These are phyloP conservation scores for Cryptosula pallasiana DNA, from an alignment of 2,888 invertebrate species.

Conservation along the genomic window DNA sequence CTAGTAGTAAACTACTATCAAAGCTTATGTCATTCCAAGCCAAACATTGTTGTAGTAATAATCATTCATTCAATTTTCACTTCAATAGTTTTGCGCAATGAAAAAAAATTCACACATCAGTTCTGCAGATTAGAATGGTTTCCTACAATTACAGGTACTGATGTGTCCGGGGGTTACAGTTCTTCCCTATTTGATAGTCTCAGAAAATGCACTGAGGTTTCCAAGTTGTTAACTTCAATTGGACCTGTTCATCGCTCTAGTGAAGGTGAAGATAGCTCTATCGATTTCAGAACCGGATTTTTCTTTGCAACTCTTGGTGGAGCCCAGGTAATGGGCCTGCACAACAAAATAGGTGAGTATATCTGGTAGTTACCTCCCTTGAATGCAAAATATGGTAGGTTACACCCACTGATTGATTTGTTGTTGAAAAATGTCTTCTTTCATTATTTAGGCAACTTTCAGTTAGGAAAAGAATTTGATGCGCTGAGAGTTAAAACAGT, in stretches of 20 bases:
- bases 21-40: too few relatives aligned
- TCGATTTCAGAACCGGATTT: conserved; percentile 72
- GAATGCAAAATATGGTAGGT: not conserved
- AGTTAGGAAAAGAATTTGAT: conserved; percentile 78
- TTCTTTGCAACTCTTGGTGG: conserved; percentile 82
- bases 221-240: conserved; percentile 57
- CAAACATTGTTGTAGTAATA: too few relatives aligned
- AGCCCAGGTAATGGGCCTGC: conserved; percentile 70
- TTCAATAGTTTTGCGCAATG: too few relatives aligned
- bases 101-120: too few relatives aligned
- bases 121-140: not conserved
- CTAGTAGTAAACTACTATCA: too few relatives aligned
- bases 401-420: not conserved
- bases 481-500: conserved; percentile 71
- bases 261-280: conserved; percentile 25
- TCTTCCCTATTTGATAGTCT: conserved; percentile 72
- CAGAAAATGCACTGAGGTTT: conserved; percentile 68
- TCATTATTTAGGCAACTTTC: conserved; percentile 68
- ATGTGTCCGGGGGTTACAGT: conserved; percentile 76
- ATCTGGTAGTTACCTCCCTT: too few relatives aligned
- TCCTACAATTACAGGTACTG: conserved; percentile 55
- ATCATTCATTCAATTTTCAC: too few relatives aligned
- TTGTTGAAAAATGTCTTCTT: not conserved
- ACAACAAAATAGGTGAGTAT: conserved; percentile 62
- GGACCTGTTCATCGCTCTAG: conserved; percentile 45